Base-by-base conservation (phyloP, 2,113 vertebrate species). In the Brachypodius melanocephalos region DNA sequence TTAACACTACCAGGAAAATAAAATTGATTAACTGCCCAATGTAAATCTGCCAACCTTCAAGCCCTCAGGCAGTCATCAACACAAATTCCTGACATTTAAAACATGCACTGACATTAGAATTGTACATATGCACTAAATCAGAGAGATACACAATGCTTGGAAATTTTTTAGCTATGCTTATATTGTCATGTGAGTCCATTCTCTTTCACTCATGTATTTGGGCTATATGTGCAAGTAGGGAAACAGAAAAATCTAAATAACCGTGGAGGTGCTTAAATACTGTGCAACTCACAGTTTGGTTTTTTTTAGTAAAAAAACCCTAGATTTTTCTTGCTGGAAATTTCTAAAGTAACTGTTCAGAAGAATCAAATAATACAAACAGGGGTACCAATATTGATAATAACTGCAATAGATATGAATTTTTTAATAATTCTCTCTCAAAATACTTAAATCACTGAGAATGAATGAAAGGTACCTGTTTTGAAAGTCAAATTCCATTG, bases 131-230 rank as follows among this genome's bases (percentile, higher is more conserved):
- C 12, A 17, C 59, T 36, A 73, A 71, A 92, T 36, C 55, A 85
- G 24, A 79, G 18, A 55, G 19, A 8, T n/a, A 68, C 0, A 0
- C 9, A 79, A 25, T 5, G 3, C 13, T 14, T 42, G 34, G 14
- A 85, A 85, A 46, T 42, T 58, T 71, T 80, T 87, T 55, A 72
- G 4, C 13, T 82, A 28, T 67, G 31, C 24, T 74, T 85, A 67
- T 19, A 40, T 73, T 12, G 3, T n/a, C 15, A 18, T 61, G 15
- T 18, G 32, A 72, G 12, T 49, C 52, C 28, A 65, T 2, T 1
- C 19, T 48, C 18, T 38, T 77, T 79, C 82, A 19, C 17, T 48
- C 2, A 10, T 21, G 18, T 42, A 19, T 48, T n/a, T 40, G 36
- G 66, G 12, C 9, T 20, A 22, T 29, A n/a, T 45, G 24, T 28